Evolutionary conservation across 2,797 vertebrate species (phyloP).

Genomic region (Manis crassicaudata): DNA sequence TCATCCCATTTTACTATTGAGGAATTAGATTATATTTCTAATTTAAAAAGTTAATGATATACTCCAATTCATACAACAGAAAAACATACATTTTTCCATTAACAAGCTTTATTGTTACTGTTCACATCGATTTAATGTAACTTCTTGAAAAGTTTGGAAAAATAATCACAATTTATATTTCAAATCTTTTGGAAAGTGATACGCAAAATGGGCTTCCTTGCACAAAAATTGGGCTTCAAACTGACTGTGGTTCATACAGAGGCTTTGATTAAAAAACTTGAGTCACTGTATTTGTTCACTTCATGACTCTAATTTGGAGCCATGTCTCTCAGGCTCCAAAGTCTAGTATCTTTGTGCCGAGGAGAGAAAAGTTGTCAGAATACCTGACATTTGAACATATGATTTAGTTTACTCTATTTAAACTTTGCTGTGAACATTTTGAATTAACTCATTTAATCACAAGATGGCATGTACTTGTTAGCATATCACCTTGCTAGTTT

Average conservation of each 20-base stretch:
- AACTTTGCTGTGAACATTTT: constrained; percentile 21
- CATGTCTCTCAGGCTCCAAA: background rate
- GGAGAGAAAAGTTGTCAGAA: background rate
- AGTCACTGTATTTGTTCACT: background rate
- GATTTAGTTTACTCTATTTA: constrained; percentile 23
- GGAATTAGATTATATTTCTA: background rate
- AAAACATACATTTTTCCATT: constrained; percentile 12
- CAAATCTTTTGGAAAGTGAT: background rate
- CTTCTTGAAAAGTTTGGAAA: constrained; percentile 14
- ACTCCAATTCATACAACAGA: background rate
- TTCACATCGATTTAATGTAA: constrained; percentile 9
- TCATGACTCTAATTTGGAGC: background rate
- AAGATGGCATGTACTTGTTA: background rate
- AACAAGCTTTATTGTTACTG: background rate
- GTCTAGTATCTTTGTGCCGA: background rate
- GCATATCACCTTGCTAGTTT: background rate
- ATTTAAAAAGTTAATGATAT: background rate
- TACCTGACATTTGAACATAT: background rate
- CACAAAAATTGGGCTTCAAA: constrained; percentile 62
- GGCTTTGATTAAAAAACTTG: constrained; percentile 25
- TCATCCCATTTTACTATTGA: background rate
- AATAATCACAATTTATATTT: background rate
- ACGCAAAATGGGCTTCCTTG: constrained; percentile 15
- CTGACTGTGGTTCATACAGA: background rate
- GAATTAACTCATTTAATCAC: constrained; percentile 3